Evolutionary conservation across 1,140 invertebrate species (phyloP).

Genomic region (Pseudobourletiella spinata): DNA sequence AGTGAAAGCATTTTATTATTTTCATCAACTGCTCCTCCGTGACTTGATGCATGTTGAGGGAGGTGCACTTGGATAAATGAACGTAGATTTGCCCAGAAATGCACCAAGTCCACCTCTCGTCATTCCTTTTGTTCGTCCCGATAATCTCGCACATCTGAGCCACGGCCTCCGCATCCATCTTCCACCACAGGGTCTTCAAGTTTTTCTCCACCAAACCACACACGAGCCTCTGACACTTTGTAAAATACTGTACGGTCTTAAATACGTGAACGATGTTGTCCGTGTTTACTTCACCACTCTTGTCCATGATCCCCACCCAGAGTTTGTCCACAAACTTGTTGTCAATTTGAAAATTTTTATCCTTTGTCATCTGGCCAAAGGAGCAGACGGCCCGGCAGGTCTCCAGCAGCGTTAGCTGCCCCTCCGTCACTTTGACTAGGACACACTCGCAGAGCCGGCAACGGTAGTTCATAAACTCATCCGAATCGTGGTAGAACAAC

Average conservation of each 20-base stretch:
- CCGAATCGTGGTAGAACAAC: constrained; percentile 20
- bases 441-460: constrained; percentile 52
- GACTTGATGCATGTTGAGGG: constrained; percentile 52
- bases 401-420: constrained; percentile 51
- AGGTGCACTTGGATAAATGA: constrained; percentile 50
- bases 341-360: constrained; percentile 44
- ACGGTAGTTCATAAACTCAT: constrained; percentile 45
- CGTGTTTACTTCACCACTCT: constrained; percentile 50
- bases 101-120: constrained; percentile 40
- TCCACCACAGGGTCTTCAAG: constrained; percentile 49
- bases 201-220: constrained; percentile 54
- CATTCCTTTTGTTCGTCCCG: constrained; percentile 1
- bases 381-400: constrained; percentile 50
- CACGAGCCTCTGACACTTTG: constrained; percentile 52
- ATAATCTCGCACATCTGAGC: constrained; percentile 47
- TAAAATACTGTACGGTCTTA: constrained; percentile 49
- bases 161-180: constrained; percentile 48
- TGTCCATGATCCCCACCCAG: constrained; percentile 57
- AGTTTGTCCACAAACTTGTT: constrained; percentile 50
- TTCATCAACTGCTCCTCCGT: constrained; percentile 51
- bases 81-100: constrained; percentile 43
- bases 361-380: constrained; percentile 40
- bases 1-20: constrained; percentile 50
- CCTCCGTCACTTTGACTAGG: constrained; percentile 51
- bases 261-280: constrained; percentile 51